Evolutionary conservation across 2,113 vertebrate genomes (phyloP).

Genomic region (Pterocles gutturalis): DNA sequence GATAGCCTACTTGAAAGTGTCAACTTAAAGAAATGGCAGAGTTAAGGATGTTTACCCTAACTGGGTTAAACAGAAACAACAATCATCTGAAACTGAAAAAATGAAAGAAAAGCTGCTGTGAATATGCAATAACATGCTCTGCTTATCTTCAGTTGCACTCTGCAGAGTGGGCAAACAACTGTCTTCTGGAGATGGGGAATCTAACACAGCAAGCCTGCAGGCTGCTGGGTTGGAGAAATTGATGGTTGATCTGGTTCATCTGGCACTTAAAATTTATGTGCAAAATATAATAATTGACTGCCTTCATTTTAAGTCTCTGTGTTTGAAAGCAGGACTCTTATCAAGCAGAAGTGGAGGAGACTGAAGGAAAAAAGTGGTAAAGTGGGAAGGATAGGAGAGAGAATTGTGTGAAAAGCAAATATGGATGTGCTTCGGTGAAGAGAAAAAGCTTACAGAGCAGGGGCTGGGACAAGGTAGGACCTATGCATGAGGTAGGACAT

Average conservation of each 20-base stretch:
- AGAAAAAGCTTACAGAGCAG: not conserved
- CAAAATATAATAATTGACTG: not conserved
- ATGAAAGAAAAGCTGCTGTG: not conserved
- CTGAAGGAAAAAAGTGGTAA: not conserved
- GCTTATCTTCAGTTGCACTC: not conserved
- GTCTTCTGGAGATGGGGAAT: not conserved
- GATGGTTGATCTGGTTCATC: rapidly evolving
- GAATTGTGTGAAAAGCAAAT: not conserved
- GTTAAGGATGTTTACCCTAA: not conserved
- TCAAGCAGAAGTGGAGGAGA: not conserved
- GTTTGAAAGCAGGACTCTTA: not conserved
- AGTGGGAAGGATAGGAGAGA: not conserved
- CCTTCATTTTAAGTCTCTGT: not conserved
- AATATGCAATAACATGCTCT: not conserved
- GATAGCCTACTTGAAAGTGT: not conserved
- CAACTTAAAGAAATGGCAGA: not conserved
- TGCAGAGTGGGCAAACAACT: not conserved
- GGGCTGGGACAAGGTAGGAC: not conserved
- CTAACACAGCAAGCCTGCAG: not conserved
- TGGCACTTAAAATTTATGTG: not conserved
- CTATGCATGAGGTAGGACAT: not conserved
- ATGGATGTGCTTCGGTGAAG: not conserved
- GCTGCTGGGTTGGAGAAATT: not conserved
- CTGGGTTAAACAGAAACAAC: not conserved
- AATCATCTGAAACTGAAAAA: not conserved